phyloP scores from a whole-genome alignment of 2,113 vertebrate genomes.

The Pedionomus torquatus region DNA sequence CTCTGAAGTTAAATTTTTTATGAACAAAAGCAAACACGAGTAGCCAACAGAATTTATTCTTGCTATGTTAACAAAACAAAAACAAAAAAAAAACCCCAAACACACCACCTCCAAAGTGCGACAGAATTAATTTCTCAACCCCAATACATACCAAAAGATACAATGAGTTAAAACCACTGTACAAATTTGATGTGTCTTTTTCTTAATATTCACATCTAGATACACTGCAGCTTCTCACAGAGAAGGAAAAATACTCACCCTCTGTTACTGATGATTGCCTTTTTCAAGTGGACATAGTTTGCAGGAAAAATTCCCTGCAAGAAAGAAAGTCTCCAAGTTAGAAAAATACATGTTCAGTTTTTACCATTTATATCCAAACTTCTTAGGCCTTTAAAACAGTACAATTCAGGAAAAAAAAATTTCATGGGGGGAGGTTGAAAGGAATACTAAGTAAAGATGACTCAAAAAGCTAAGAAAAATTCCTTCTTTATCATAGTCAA shows the following conservation, averaged over 20 bases:
- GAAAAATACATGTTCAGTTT: constrained; percentile 14
- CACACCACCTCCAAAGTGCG: neutral
- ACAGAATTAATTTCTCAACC: neutral
- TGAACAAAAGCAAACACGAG: neutral
- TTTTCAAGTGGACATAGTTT: constrained; percentile 86
- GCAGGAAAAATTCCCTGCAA: constrained; percentile 84
- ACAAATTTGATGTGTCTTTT: neutral
- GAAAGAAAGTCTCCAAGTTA: constrained; percentile 7
- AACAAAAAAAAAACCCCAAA: too few relatives aligned
- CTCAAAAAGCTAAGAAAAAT: neutral
- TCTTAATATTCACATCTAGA: neutral
- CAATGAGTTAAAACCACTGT: neutral
- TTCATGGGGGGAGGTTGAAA: neutral
- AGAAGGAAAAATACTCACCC: constrained; percentile 76
- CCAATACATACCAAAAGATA: neutral
- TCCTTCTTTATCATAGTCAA: neutral
- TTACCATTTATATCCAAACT: neutral
- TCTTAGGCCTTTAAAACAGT: neutral
- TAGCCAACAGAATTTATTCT: neutral
- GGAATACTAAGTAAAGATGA: neutral
- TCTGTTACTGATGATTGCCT: constrained; percentile 83
- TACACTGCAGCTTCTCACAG: neutral
- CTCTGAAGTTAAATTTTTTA: neutral
- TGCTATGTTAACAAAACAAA: neutral
- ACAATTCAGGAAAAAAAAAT: neutral